phyloP scores from a whole-genome alignment of 2,113 vertebrate species.

The Menidia beryllina region DNA sequence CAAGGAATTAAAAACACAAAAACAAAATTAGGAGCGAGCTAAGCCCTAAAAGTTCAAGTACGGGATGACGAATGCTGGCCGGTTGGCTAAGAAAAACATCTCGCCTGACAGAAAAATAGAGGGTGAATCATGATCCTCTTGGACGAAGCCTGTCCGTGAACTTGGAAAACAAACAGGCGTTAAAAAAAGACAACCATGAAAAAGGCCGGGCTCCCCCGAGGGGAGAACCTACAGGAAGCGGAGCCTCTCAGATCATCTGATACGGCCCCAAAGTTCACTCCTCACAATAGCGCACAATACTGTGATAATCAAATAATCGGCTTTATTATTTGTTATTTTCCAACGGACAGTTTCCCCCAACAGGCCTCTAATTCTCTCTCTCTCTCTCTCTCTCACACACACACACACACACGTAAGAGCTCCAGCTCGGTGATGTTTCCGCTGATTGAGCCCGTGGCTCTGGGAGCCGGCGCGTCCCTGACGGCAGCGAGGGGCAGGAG shows the following conservation, averaged over 20 bases:
- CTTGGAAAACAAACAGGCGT: conserved; percentile 21
- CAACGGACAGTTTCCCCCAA: conserved; percentile 6
- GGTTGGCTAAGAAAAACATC: conserved; percentile 7
- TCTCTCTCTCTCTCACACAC: background rate
- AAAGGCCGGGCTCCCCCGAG: background rate
- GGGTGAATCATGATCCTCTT: background rate
- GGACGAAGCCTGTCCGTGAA: conserved; percentile 25
- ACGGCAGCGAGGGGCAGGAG: conserved; percentile 57
- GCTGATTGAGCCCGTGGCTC: conserved; percentile 59
- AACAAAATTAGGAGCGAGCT: background rate
- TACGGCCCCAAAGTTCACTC: background rate
- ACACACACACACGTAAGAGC: background rate
- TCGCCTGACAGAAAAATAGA: conserved; percentile 3
- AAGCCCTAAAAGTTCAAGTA: conserved; percentile 4
- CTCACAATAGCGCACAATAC: background rate
- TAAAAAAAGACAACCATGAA: conserved; percentile 2
- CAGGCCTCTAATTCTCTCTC: background rate
- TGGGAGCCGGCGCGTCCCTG: conserved; percentile 53
- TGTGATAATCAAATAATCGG: background rate
- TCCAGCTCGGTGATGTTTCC: conserved; percentile 45
- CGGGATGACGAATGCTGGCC: background rate
- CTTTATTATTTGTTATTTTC: background rate
- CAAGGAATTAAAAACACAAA: conserved; percentile 1
- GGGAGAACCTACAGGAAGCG: conserved; percentile 36
- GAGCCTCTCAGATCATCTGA: conserved; percentile 10